Evolutionary conservation across 1,140 invertebrate species (phyloP), one percentile per base, ranked within the genome.

Genomic region (Sesamia nonagrioides): DNA sequence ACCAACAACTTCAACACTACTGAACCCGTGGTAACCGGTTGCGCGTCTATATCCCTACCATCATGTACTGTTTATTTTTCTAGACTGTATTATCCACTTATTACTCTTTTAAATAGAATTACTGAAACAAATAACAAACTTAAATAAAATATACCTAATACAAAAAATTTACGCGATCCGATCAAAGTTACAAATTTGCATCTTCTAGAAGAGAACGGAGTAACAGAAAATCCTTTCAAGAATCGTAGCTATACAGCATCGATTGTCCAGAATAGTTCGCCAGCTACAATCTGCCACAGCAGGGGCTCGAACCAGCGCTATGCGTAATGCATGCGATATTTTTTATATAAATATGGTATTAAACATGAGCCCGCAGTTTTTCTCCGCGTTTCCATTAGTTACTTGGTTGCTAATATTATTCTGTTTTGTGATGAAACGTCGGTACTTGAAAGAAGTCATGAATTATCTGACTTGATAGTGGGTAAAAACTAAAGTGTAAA

Each of bases 261-360:
- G 5, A 7, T 6, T 1, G 11, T 42, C 63, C 82, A 78, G 82
- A 83, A 83, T 83, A 79, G 35, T 11, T 6, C 56, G 17, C 15
- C 27, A 40, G 15, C 11, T 15, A 82, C 66, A 81, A 48, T 74
- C 73, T 40, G 17, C 45, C 85, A 17, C 87, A 90, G 89, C 87
- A 75, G 84, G 89, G 74, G 86, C 58, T 80, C 73, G 18, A 68
- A 68, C 40, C 63, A 66, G 42, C 78, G 79, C 78, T 88, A 87
- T 84, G 81, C 80, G 84, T 86, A 88, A 91, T 89, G 85, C 84
- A 89, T 87, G 71, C 77, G 78, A 77, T 63, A 86, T 89, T 89
- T 91, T 90, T 85, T 81, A 75, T 66, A 48, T 61, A 78, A 74
- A 78, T 78, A 78, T 81, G 73, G 56, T 63, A 79, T 74, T 74